These are phyloP conservation scores for Porites cylindrica DNA, from an alignment of 92 coral and sea anemone genomes.

Conservation along the genomic window DNA sequence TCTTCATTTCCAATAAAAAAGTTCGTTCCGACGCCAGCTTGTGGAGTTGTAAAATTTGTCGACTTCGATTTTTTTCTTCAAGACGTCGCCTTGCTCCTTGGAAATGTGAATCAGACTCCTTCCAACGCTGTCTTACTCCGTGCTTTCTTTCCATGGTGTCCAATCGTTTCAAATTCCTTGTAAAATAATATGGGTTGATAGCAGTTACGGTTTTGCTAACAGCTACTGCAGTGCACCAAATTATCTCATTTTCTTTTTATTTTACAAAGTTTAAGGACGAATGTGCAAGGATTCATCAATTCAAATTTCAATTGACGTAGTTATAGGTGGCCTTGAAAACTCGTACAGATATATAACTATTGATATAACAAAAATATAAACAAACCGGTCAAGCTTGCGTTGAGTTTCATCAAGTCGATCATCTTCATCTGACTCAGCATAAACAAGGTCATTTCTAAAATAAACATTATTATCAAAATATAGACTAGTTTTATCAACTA, in stretches of 20 bases:
- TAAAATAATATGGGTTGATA: not conserved
- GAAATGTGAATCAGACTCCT: constrained; percentile 38
- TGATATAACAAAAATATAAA: not conserved
- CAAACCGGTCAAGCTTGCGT: constrained; percentile 3
- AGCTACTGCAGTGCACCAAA: not conserved
- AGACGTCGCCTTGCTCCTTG: constrained; percentile 34
- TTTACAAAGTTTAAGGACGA: not conserved
- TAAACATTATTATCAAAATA: not conserved
- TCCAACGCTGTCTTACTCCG: constrained; percentile 38
- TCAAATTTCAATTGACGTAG: not conserved
- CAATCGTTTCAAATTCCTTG: not conserved
- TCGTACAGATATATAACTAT: too few relatives aligned
- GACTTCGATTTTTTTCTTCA: constrained; percentile 41
- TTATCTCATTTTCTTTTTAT: not conserved
- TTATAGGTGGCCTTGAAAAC: not conserved
- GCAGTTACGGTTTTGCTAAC: not conserved
- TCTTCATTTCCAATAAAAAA: constrained; percentile 65
- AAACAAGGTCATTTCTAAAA: not conserved
- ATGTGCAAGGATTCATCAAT: too few relatives aligned
- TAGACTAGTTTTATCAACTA: not conserved
- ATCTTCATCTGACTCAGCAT: not conserved
- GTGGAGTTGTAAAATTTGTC: constrained; percentile 47
- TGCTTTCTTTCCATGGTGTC: constrained; percentile 45
- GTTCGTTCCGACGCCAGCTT: constrained; percentile 69
- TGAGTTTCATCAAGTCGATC: not conserved